Conservation (phyloP, 1,140 invertebrate species). For the Magallana gigas region DNA sequence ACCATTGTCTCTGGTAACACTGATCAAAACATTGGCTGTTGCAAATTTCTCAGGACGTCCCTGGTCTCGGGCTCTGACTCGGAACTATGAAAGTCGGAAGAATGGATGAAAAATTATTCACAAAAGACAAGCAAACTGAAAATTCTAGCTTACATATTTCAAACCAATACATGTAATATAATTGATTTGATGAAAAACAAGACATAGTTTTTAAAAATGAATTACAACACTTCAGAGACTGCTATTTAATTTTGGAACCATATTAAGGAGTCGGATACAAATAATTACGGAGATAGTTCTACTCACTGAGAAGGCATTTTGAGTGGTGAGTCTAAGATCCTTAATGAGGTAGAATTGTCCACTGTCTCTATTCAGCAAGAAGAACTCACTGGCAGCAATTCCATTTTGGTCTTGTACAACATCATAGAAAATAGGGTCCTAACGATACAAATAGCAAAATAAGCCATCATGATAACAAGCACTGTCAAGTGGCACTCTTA, state of each 20-base stretch:
- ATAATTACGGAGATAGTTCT: too few relatives aligned
- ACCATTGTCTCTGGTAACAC: constrained; percentile 44
- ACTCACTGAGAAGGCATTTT: constrained; percentile 44
- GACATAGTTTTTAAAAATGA: too few relatives aligned
- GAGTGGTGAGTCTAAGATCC: constrained; percentile 39
- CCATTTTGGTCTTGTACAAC: constrained; percentile 44
- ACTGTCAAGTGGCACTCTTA: too few relatives aligned
- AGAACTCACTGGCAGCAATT: constrained; percentile 42
- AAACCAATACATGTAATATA: too few relatives aligned
- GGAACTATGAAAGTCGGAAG: constrained; percentile 43
- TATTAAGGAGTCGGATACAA: too few relatives aligned
- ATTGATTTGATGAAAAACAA: too few relatives aligned
- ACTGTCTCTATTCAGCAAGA: constrained; percentile 51
- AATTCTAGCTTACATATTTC: too few relatives aligned
- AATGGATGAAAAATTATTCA: too few relatives aligned
- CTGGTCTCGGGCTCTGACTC: constrained; percentile 49
- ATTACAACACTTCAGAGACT: too few relatives aligned
- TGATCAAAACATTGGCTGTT: constrained; percentile 18
- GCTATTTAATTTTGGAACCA: too few relatives aligned
- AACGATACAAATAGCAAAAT: not conserved
- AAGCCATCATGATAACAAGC: not conserved
- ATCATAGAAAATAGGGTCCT: constrained; percentile 41
- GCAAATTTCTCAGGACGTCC: constrained; percentile 53
- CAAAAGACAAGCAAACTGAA: too few relatives aligned
- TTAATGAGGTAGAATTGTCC: constrained; percentile 34